Evolutionary conservation across 2,113 vertebrate species (phyloP), one percentile per base, ranked within the genome.

Genomic region (Trichomycterus rosablanca): DNA sequence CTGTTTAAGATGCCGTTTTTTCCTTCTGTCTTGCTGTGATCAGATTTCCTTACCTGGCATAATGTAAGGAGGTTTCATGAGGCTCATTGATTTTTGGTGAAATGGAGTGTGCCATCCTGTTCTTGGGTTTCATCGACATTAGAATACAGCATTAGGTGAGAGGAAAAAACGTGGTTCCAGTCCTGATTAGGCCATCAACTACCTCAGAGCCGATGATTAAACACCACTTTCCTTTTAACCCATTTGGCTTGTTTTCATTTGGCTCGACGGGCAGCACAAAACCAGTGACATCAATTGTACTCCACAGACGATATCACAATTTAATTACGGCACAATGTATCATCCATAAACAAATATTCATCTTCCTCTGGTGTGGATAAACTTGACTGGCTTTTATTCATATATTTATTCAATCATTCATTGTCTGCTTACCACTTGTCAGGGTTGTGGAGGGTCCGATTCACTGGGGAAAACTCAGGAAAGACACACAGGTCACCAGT

Each of bases 61-160:
- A 26, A 57, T 37, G 63, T 24, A 49, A 42, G 7, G 6, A 54
- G 46, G 58, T 48, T n/a, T 53, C 34, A 14, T 39, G 37, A 52
- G 51, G 23, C 11, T 8, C 44, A 65, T 49, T 18, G 28, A 61
- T 67, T 71, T 67, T 39, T 39, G 14, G 12, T 44, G 20, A 68
- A 59, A 60, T 59, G 26, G 12, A 32, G 37, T 28, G 7, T 20
- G 30, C 16, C 2, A 54, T 75, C 64, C 59, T 46, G 16, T 67
- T 71, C 65, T 73, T 20, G 20, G 50, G 60, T 66, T 75, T 74
- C 32, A 58, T 24, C 42, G 48, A 56, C 16, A 24, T 51, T 32
- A 39, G 48, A 51, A 50, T 49, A 20, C 54, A 14, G 2, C 34
- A 35, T 11, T 35, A 12, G 34, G 19, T 15, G 26, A 11, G 20